Base-by-base conservation (phyloP, 2,113 vertebrate species). In the Edolisoma coerulescens region DNA sequence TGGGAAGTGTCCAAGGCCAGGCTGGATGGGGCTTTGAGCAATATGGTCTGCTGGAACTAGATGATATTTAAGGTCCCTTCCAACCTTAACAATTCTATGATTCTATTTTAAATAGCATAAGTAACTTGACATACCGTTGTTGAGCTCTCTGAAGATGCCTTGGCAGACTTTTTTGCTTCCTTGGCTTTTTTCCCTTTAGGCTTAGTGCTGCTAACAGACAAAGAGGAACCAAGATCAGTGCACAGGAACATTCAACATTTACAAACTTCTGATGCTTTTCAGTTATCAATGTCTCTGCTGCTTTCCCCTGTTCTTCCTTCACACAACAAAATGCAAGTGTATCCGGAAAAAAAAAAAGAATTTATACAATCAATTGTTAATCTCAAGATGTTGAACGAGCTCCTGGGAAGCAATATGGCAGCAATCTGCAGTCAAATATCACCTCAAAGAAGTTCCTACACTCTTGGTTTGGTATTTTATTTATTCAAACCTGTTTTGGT, bases 101-200 rank as follows among this genome's bases (percentile, higher is more conserved):
- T n/a, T 68, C 20, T 60, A 18, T 41, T 80, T 65, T 77, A n/a
- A 64, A 57, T 6, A 78, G 16, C 0, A 0, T 45, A 30, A 86
- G 22, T 50, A 53, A 41, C 37, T 71, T 52, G n/a, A 96, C 97
- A 32, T 98, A 98, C 98, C 95, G 0, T 10, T 76, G 87, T 86
- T 84, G 97, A 93, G n/a, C 81, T 39, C 57, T 97, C 97, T 37
- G 98, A 98, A 93, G 95, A 90, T 44, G 71, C 76, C 61, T 89
- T 98, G 95, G 95, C 68, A 87, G 89, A 78, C 75, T 99, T 99
- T 49, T 98, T 98, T 73, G 73, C 91, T 39, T 99, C 99, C 97
- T 99, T 99, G 86, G 97, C 96, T 97, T 99, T 99, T 94, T 99
- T 99, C 65, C 95, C 98, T 97, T 99, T 99, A 11, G 96, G 90